These are phyloP conservation scores for Pygoscelis antarcticus DNA, from an alignment of 2,113 vertebrate genomes.

Conservation along the genomic window DNA sequence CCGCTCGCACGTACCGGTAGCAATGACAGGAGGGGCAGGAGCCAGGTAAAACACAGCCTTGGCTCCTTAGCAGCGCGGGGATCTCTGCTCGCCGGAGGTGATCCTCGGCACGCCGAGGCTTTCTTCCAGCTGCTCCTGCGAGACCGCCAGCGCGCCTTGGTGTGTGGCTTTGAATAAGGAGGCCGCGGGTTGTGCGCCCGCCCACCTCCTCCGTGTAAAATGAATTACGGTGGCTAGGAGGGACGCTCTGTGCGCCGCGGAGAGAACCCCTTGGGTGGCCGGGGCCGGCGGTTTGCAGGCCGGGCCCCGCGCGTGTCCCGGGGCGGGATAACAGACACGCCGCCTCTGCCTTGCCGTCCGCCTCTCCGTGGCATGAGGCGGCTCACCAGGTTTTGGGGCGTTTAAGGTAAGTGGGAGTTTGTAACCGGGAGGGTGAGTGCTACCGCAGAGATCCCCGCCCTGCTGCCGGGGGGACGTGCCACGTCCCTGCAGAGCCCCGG, in stretches of 20 bases:
- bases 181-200: fast-evolving
- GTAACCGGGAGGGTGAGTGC: background rate
- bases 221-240: fast-evolving
- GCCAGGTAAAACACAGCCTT: fast-evolving
- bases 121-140: background rate
- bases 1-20: fast-evolving
- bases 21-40: background rate
- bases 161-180: fast-evolving
- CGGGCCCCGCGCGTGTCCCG: fast-evolving
- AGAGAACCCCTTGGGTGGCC: background rate
- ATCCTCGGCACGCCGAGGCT: fast-evolving
- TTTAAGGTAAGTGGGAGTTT: background rate
- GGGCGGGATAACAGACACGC: fast-evolving
- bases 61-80: fast-evolving
- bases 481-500: background rate
- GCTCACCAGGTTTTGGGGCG: background rate
- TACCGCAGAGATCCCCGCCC: background rate
- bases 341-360: background rate
- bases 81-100: fast-evolving
- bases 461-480: background rate
- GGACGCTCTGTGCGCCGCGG: fast-evolving
- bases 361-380: background rate
- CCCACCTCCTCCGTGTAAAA: background rate
- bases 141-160: too few relatives aligned
- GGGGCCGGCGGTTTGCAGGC: background rate